Conservation (phyloP, 2,797 vertebrate genomes). For the Acanthis flammea region DNA sequence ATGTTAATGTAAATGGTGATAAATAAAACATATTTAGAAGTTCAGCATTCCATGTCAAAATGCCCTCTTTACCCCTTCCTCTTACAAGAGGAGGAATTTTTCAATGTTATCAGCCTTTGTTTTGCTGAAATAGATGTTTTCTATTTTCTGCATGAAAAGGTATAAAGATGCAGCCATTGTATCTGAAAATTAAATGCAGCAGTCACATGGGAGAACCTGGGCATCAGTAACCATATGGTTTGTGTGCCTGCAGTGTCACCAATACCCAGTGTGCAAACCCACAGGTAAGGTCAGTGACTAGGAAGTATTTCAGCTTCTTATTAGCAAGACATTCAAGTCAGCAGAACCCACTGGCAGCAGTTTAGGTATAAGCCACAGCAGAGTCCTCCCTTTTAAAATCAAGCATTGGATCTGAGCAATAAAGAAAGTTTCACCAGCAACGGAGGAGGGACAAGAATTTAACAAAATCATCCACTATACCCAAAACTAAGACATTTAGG, state of each 20-base stretch:
- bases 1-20: background rate
- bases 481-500: background rate
- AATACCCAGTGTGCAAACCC: background rate
- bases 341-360: background rate
- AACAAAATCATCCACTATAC: background rate
- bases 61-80: background rate
- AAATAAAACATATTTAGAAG: background rate
- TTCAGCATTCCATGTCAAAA: background rate
- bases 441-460: fast-evolving
- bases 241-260: background rate
- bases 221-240: background rate
- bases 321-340: background rate
- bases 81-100: background rate
- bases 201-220: fast-evolving
- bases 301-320: background rate
- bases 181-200: background rate
- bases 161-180: background rate
- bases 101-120: background rate
- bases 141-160: background rate
- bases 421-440: background rate
- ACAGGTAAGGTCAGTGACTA: background rate
- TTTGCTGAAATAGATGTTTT: background rate
- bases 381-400: background rate
- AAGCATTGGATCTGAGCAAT: fast-evolving
- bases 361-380: background rate